A percentile compares a stretch with the other conserved stretches of the same genome.
These are phyloP conservation scores for Sympetrum striolatum DNA, from an alignment of 2,888 invertebrate species.

Conservation along the genomic window DNA sequence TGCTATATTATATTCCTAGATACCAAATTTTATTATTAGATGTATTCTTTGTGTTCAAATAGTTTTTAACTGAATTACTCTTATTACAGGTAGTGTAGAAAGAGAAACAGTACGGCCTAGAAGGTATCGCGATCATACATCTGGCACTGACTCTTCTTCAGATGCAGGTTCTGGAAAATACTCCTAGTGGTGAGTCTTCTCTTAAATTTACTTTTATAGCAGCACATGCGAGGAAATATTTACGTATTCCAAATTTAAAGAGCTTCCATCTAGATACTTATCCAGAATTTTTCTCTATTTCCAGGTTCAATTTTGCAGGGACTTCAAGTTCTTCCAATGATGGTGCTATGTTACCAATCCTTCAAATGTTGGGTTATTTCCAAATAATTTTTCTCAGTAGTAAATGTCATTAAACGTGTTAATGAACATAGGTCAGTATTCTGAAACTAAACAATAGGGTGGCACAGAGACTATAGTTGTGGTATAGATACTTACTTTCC, in stretches of 20 bases:
- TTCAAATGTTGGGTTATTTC: slow-evolving; percentile 28
- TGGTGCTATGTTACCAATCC: slow-evolving; percentile 44
- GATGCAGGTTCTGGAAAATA: slow-evolving; percentile 41
- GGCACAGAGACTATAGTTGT: not conserved
- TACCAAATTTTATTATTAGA: too few relatives aligned
- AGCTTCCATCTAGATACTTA: not conserved
- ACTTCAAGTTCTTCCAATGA: slow-evolving; percentile 18
- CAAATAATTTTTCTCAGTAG: slow-evolving; percentile 16
- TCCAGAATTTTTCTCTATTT: not conserved
- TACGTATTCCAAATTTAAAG: not conserved
- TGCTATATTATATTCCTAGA: too few relatives aligned
- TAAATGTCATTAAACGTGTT: not conserved
- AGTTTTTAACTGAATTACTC: not conserved
- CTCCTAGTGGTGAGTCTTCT: slow-evolving; percentile 17
- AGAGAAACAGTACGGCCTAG: not conserved
- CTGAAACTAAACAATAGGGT: not conserved
- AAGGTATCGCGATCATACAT: slow-evolving; percentile 16
- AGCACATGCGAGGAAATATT: too few relatives aligned
- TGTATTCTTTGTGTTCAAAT: not conserved
- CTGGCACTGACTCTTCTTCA: slow-evolving; percentile 35
- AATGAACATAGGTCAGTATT: slow-evolving; percentile 28
- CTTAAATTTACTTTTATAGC: not conserved
- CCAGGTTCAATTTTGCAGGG: slow-evolving; percentile 7
- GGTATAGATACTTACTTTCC: not conserved
- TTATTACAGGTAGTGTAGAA: not conserved